Conservation (phyloP, 2,113 vertebrate species). For the Corythaeola cristata region DNA sequence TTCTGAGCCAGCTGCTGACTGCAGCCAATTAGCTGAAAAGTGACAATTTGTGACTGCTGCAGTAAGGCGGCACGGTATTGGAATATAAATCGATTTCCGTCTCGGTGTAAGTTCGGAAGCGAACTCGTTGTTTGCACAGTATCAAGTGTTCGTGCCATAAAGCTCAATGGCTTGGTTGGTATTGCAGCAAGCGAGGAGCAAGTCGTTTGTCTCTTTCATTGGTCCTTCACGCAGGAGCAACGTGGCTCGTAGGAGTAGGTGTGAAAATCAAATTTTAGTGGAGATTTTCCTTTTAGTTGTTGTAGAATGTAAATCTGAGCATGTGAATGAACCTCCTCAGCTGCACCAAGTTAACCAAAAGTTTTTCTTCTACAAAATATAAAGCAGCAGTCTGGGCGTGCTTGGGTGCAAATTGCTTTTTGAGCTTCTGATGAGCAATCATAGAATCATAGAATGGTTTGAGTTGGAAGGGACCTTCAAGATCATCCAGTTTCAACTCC, state of each 20-base stretch:
- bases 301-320: not conserved
- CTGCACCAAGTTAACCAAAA: not conserved
- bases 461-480: too few relatives aligned
- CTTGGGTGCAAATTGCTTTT: not conserved
- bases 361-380: not conserved
- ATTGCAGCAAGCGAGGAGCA: not conserved
- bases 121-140: not conserved
- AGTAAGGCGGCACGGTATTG: not conserved
- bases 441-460: too few relatives aligned
- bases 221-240: not conserved
- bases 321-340: not conserved
- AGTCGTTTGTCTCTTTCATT: not conserved
- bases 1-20: constrained; percentile 41
- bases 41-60: constrained; percentile 56
- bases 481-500: too few relatives aligned
- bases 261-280: constrained; percentile 11
- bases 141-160: not conserved
- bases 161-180: constrained; percentile 21
- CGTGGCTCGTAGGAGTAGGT: not conserved
- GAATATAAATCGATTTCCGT: constrained; percentile 43
- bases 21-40: constrained; percentile 57
- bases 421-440: not conserved
- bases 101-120: not conserved
- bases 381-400: not conserved
- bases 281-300: not conserved